Evolutionary conservation across 2,797 vertebrate species (phyloP).

Genomic region (Falco cherrug): DNA sequence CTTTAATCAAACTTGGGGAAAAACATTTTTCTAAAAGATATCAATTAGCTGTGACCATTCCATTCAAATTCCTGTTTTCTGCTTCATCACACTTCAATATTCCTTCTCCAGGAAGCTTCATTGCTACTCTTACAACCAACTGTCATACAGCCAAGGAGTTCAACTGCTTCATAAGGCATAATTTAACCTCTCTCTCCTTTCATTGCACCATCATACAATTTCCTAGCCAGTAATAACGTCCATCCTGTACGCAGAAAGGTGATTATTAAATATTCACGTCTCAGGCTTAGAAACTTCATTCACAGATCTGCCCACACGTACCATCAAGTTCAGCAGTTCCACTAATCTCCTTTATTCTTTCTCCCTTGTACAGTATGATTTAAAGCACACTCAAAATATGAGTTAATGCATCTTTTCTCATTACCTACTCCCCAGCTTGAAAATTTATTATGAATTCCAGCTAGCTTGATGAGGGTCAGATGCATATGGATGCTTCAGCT

Average conservation of each 20-base stretch:
- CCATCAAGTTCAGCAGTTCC: neutral
- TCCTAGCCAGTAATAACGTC: neutral
- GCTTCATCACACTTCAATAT: neutral
- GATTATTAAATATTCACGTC: constrained; percentile 25
- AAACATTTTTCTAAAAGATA: neutral
- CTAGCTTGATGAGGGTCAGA: neutral
- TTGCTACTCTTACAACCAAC: neutral
- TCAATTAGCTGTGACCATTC: neutral
- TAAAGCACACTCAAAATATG: constrained; percentile 8
- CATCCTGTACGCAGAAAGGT: neutral
- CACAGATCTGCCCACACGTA: neutral
- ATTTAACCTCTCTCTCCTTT: neutral
- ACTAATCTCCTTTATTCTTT: neutral
- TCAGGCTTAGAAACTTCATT: neutral
- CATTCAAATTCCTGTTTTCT: neutral
- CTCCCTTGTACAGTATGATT: neutral
- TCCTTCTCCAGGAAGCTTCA: neutral
- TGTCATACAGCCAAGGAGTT: neutral
- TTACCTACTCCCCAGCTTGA: neutral
- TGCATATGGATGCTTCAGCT: neutral
- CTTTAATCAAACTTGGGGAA: neutral
- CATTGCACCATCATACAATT: neutral
- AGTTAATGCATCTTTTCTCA: constrained; percentile 27
- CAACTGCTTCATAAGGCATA: neutral
- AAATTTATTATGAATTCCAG: constrained; percentile 8